These are phyloP conservation scores for Epirrhoe alternata DNA, from an alignment of 2,888 invertebrate species.

Conservation along the genomic window DNA sequence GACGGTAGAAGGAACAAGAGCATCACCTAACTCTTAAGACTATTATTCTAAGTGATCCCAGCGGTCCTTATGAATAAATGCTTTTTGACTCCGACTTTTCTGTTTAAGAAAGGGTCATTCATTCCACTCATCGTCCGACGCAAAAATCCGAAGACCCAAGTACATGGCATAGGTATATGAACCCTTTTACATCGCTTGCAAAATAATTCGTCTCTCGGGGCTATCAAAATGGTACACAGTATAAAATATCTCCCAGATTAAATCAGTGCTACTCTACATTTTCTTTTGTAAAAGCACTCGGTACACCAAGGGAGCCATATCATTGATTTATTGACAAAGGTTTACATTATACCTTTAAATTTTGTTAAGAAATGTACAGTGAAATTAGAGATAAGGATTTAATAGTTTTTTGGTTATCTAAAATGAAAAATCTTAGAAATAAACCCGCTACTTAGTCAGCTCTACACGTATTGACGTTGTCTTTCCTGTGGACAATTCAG, in stretches of 20 bases:
- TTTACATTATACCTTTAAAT: too few species aligned
- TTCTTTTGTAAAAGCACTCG: constrained; percentile 7
- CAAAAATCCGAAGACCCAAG: constrained; percentile 5
- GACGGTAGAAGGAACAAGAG: too few species aligned
- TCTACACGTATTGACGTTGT: too few species aligned
- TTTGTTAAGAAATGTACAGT: too few species aligned
- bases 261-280: constrained; percentile 17
- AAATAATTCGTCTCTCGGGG: constrained; percentile 23
- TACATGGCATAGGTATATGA: constrained; percentile 17
- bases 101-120: neutral
- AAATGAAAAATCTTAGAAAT: too few species aligned
- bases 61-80: too few species aligned
- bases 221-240: constrained; percentile 17
- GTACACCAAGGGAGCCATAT: constrained; percentile 1
- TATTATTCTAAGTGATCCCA: too few species aligned
- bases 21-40: too few species aligned
- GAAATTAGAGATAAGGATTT: too few species aligned
- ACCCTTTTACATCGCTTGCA: constrained; percentile 22
- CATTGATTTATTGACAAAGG: constrained; percentile 8
- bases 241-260: constrained; percentile 25
- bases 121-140: neutral
- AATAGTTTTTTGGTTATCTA: too few species aligned
- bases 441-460: too few species aligned
- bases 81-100: neutral
- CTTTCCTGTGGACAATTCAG: too few species aligned